Conservation (phyloP, 2,797 vertebrate genomes). For the Anniella stebbinsi region DNA sequence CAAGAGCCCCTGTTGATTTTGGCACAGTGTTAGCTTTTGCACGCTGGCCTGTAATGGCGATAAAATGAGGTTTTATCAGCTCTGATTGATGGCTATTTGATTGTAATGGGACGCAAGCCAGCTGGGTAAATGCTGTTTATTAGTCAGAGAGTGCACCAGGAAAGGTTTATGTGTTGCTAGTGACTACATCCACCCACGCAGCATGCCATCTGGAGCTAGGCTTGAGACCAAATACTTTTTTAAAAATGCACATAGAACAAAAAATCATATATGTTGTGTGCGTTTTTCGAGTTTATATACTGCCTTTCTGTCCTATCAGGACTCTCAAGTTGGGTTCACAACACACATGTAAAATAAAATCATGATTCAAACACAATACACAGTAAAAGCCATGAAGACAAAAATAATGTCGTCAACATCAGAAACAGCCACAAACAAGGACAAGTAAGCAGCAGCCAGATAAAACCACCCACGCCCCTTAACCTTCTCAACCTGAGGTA, state of each 20-base stretch:
- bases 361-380: neutral
- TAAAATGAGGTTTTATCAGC: slow-evolving; percentile 46
- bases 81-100: slow-evolving; percentile 42
- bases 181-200: slow-evolving; percentile 24
- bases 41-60: slow-evolving; percentile 25
- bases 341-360: neutral
- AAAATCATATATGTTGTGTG: neutral
- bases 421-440: neutral
- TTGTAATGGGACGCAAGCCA: slow-evolving; percentile 39
- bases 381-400: neutral
- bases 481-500: neutral
- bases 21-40: neutral
- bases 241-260: neutral
- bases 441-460: neutral
- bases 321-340: neutral
- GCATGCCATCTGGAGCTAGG: slow-evolving; percentile 44
- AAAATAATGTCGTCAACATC: neutral
- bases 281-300: neutral
- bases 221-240: neutral
- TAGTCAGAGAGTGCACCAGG: neutral
- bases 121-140: slow-evolving; percentile 26
- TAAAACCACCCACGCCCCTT: no score
- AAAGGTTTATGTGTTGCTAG: slow-evolving; percentile 27
- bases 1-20: slow-evolving; percentile 35
- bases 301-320: neutral